phyloP scores from a whole-genome alignment of 2,113 vertebrate species.

The Macroglossus sobrinus region DNA sequence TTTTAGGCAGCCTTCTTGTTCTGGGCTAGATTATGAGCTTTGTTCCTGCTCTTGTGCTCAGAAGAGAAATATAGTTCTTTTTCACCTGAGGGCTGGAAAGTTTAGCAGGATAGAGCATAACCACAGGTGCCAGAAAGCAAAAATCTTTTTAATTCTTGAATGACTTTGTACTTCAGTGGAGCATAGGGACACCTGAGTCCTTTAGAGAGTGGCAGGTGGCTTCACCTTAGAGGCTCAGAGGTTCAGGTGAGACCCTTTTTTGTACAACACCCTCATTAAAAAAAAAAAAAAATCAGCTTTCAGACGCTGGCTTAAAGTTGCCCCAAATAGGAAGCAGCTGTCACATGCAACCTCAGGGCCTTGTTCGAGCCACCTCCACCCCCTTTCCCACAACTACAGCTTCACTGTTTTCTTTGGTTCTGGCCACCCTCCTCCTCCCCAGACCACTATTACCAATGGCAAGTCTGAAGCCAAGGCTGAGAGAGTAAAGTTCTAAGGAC shows the following conservation, averaged over 20 bases:
- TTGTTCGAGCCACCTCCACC: background rate
- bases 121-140: background rate
- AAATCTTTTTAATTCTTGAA: background rate
- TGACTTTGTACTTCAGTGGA: background rate
- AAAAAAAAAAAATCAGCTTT: background rate
- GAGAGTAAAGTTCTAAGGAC: background rate
- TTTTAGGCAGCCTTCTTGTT: background rate
- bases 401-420: background rate
- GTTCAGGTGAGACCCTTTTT: background rate
- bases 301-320: background rate
- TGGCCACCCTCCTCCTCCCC: background rate
- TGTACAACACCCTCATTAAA: background rate
- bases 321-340: background rate
- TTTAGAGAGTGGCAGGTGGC: background rate
- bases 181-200: background rate
- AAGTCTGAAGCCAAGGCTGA: background rate
- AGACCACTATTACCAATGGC: no score
- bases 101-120: background rate
- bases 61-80: background rate
- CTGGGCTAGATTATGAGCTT: background rate
- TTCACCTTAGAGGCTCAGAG: background rate
- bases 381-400: background rate
- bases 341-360: background rate
- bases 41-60: background rate
- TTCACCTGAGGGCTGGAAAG: background rate